phyloP scores from a whole-genome alignment of 2,797 vertebrate species.

The Pristis pectinata region DNA sequence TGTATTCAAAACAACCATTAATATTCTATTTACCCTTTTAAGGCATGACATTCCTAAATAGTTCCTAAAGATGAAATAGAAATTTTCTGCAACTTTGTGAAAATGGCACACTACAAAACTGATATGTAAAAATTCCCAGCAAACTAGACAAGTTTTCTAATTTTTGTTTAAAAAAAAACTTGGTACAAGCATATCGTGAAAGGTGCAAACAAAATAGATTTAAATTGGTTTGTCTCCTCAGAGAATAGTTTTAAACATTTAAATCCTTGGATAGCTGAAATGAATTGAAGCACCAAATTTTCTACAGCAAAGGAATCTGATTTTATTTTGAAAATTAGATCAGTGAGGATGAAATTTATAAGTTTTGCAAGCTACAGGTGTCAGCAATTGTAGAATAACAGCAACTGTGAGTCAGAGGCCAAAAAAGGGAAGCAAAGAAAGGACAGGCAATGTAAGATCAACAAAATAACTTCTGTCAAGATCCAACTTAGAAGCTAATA shows the following conservation, averaged over 20 bases:
- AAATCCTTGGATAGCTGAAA: neutral
- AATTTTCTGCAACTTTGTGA: conserved; percentile 32
- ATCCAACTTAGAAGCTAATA: neutral
- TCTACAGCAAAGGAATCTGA: neutral
- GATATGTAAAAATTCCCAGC: neutral
- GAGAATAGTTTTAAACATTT: neutral
- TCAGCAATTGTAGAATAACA: neutral
- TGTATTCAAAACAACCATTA: neutral
- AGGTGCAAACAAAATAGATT: neutral
- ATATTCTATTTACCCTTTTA: neutral
- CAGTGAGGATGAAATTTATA: conserved; percentile 1
- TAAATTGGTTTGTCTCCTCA: neutral
- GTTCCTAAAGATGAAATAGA: conserved; percentile 27
- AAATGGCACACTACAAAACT: conserved; percentile 7
- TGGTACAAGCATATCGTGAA: conserved; percentile 14
- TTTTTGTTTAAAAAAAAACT: neutral
- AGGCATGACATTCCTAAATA: neutral
- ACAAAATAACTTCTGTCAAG: neutral
- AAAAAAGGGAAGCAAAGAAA: neutral
- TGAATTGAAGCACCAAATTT: neutral
- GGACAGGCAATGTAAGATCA: no score
- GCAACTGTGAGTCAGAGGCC: neutral
- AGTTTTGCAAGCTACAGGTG: neutral
- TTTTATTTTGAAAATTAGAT: conserved; percentile 4
- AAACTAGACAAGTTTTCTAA: neutral